Evolutionary conservation across 2,888 invertebrate species (phyloP), one percentile per base, ranked within the genome.

Genomic region (Lycia hirtaria): DNA sequence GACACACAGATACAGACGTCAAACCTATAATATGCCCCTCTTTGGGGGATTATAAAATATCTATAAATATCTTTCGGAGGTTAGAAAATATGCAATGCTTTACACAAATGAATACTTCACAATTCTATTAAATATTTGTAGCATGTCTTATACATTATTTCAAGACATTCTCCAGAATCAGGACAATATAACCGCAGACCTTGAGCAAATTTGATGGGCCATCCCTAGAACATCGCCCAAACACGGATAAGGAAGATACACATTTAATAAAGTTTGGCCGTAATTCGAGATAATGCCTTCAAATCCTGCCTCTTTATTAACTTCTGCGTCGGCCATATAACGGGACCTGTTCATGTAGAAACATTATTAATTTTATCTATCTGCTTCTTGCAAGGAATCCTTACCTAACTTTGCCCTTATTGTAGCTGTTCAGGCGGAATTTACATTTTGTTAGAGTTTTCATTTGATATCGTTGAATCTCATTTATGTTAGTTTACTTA

Each of bases 291-390:
- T 69, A 72, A 72, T 69, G 61, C 73, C 64, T 43, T 57, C 66
- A 70, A 73, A 72, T 67, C 72, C 69, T 53, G 52, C 57, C 67
- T 66, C 68, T 72, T 75, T 73, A 70, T 71, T 71, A 70, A 67
- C 65, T 68, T 67, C 60, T 55, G 56, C 62, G 62, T 55, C 62
- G 44, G 61, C 40, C 56, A 47, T 56, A 54, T 52, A 51, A 45
- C 41, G 35, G 47, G 37, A 45, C 48, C 49, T 35, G 47, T 50
- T 52, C 51, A 43, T 47, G 40, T 35, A 33, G 48, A 43, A 56
- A 40, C 14, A 19, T 52, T 53, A 58, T 58, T 53, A 52, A 56
- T 48, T 58, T 53, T 52, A 57, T 52, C 47, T 57, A 38, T 43
- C n/a, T 53, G 9, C 10, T 51, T 20, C 43, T 26, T 45, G 35